Evolutionary conservation across 23 tunicate genomes (phyloP).

Genomic region (Styela plicata): DNA sequence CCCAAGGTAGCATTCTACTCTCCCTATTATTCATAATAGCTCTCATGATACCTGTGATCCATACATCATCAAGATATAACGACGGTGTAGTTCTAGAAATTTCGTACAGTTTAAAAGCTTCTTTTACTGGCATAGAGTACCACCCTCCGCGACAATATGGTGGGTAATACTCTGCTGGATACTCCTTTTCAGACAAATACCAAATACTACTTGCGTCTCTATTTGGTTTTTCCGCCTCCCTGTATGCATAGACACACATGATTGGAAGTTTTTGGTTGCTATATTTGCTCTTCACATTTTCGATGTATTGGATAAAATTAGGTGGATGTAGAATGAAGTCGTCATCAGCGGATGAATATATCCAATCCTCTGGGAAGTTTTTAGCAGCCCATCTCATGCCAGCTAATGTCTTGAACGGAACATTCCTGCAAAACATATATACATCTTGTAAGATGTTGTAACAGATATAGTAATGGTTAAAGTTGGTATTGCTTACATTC

Average conservation of each 20-base stretch:
- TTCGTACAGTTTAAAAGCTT: constrained; percentile 21
- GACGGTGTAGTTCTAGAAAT: constrained; percentile 30
- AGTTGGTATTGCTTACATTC: neutral
- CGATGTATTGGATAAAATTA: neutral
- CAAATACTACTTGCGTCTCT: constrained; percentile 30
- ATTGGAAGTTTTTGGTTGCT: constrained; percentile 12
- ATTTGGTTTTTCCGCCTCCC: constrained; percentile 25
- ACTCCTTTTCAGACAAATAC: constrained; percentile 40
- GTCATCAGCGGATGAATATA: constrained; percentile 37
- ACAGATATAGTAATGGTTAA: neutral
- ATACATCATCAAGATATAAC: constrained; percentile 60
- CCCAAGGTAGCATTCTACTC: neutral
- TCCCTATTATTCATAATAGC: constrained; percentile 2
- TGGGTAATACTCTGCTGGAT: constrained; percentile 40
- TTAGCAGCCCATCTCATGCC: constrained; percentile 42
- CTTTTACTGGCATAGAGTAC: constrained; percentile 32
- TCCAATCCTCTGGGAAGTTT: constrained; percentile 12
- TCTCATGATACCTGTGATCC: constrained; percentile 76
- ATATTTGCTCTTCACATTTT: neutral
- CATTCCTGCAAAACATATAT: neutral
- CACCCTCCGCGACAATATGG: constrained; percentile 61
- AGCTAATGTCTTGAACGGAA: constrained; percentile 15
- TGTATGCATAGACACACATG: constrained; percentile 40
- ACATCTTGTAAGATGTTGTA: neutral
- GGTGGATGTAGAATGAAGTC: constrained; percentile 26